Percentiles rank a stretch among this genome's conserved stretches.
Evolutionary conservation across 2,113 vertebrate species (phyloP).

Genomic region (Isichthys henryi): DNA sequence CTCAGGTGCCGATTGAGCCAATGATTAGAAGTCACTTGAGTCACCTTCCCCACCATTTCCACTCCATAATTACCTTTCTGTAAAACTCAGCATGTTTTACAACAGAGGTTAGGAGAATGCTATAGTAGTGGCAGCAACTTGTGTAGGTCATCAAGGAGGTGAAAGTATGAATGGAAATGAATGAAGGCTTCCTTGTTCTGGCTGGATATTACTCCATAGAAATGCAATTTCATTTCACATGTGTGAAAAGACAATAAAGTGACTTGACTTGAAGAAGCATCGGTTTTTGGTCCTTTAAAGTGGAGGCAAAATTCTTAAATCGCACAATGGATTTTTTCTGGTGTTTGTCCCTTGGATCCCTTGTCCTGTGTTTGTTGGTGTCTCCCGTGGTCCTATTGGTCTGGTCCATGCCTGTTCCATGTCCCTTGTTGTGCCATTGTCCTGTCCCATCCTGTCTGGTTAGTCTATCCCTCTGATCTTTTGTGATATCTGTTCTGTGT

Average conservation of each 20-base stretch:
- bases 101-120: background rate
- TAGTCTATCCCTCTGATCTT: background rate
- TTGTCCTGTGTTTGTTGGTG: background rate
- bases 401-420: background rate
- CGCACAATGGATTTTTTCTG: background rate
- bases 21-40: background rate
- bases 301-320: background rate
- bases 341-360: background rate
- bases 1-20: background rate
- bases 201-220: background rate
- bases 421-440: background rate
- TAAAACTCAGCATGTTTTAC: background rate
- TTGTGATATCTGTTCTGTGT: background rate
- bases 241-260: background rate
- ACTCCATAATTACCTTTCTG: background rate
- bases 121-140: background rate
- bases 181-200: background rate
- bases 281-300: background rate
- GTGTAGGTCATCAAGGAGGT: background rate
- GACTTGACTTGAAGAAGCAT: background rate
- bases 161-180: background rate
- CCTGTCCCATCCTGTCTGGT: background rate
- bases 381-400: background rate
- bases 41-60: slow-evolving; percentile 1
- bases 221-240: background rate